These are phyloP conservation scores for Calypte anna DNA, from an alignment of 2,113 vertebrate species.

Conservation along the genomic window DNA sequence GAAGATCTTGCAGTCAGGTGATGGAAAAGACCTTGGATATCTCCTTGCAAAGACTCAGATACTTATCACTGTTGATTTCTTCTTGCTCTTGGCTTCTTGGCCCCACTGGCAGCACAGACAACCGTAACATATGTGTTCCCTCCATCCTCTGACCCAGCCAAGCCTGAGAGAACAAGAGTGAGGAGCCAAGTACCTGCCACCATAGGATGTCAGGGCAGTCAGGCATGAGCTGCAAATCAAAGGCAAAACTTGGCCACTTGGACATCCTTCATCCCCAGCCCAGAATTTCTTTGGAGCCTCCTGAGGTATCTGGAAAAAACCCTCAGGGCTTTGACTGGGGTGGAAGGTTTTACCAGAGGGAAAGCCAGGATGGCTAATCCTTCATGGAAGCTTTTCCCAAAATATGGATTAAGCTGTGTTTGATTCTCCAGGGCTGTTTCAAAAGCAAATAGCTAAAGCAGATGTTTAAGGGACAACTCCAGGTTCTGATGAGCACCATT, in stretches of 20 bases:
- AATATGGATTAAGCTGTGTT: conserved; percentile 14
- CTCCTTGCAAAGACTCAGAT: neutral
- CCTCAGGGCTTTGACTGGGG: neutral
- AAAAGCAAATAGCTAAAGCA: neutral
- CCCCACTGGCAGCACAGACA: conserved; percentile 19
- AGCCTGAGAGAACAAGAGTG: conserved; percentile 30
- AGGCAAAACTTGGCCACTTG: neutral
- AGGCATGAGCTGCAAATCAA: conserved; percentile 60
- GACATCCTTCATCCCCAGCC: conserved; percentile 10
- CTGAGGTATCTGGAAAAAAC: conserved; percentile 17
- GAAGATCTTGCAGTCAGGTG: neutral
- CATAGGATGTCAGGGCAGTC: neutral
- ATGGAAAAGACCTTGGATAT: conserved; percentile 26
- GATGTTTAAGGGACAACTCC: neutral
- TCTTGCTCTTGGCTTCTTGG: conserved; percentile 28
- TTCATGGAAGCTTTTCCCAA: neutral
- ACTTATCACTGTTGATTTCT: conserved; percentile 10
- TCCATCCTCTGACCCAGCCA: neutral
- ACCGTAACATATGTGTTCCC: neutral
- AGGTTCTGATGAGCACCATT: neutral
- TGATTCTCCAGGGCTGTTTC: neutral
- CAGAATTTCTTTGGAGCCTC: conserved; percentile 28
- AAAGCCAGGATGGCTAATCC: conserved; percentile 19
- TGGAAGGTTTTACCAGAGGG: neutral
- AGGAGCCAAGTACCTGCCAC: conserved; percentile 63